Evolutionary conservation across 2,888 invertebrate species (phyloP).

Genomic region (Cheilosia grossa): DNA sequence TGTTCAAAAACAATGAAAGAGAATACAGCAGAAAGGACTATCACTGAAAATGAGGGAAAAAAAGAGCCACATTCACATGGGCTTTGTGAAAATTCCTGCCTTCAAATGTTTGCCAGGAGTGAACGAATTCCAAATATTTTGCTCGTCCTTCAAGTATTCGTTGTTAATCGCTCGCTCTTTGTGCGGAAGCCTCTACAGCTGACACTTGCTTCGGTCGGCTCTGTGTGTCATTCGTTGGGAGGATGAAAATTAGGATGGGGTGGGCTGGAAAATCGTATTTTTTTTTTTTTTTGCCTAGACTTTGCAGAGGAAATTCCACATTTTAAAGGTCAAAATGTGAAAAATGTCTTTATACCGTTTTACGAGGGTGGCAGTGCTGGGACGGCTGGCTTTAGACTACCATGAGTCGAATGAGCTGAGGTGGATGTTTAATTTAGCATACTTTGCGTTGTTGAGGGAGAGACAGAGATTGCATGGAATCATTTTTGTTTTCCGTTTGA

Average conservation of each 20-base stretch:
- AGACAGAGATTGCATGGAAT: slow-evolving; percentile 44
- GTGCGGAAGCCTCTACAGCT: neutral
- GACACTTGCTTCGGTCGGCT: slow-evolving; percentile 12
- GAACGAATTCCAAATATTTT: slow-evolving; percentile 64
- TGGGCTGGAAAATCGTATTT: slow-evolving; percentile 47
- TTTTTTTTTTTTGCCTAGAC: slow-evolving; percentile 11
- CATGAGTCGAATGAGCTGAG: slow-evolving; percentile 54
- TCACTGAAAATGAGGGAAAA: neutral
- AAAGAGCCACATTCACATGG: slow-evolving; percentile 61
- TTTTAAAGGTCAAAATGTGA: slow-evolving; percentile 73
- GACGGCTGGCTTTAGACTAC: neutral
- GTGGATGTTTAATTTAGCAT: slow-evolving; percentile 71
- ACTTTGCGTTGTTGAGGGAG: slow-evolving; percentile 47
- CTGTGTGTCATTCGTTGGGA: neutral
- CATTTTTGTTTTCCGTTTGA: slow-evolving; percentile 19
- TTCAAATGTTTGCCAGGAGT: slow-evolving; percentile 46
- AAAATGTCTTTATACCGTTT: slow-evolving; percentile 71
- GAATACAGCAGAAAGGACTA: neutral
- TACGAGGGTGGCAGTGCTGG: neutral
- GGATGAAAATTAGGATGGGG: slow-evolving; percentile 17
- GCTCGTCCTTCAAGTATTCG: slow-evolving; percentile 31
- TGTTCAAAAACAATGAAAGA: slow-evolving; percentile 1
- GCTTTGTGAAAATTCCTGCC: slow-evolving; percentile 67
- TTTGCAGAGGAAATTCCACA: slow-evolving; percentile 56
- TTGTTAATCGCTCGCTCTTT: slow-evolving; percentile 1